phyloP scores from a whole-genome alignment of 2,113 vertebrate genomes.

The Cinclus cinclus region DNA sequence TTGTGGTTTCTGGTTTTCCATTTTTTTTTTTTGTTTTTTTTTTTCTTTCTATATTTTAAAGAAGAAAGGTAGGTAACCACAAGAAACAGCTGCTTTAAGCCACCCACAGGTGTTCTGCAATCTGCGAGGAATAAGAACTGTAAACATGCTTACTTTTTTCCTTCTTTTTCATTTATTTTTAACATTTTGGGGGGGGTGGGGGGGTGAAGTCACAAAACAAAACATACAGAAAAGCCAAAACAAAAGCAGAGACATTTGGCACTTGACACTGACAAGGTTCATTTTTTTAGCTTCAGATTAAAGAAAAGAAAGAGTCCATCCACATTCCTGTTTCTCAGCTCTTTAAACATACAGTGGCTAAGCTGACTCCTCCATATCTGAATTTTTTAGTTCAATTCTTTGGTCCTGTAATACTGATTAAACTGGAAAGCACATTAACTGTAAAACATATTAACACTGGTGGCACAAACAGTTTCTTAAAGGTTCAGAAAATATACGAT shows the following conservation, averaged over 20 bases:
- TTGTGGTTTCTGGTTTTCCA: background rate
- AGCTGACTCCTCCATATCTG: background rate
- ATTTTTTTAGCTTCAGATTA: background rate
- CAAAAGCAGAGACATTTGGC: background rate
- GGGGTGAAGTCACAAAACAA: background rate
- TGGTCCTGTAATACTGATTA: background rate
- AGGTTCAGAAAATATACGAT: background rate
- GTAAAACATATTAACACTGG: background rate
- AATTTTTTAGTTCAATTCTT: background rate
- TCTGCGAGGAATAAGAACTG: background rate
- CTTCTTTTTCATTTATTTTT: conserved; percentile 7
- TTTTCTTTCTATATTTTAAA: background rate
- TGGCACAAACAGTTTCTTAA: background rate
- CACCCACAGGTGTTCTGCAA: background rate
- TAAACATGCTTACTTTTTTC: background rate
- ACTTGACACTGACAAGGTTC: background rate
- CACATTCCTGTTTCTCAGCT: background rate
- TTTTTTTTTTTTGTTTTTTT: too few species aligned
- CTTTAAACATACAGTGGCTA: background rate
- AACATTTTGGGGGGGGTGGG: background rate
- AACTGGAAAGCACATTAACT: background rate
- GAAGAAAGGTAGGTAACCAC: background rate
- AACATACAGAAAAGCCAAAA: background rate
- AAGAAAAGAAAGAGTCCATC: background rate
- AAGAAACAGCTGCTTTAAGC: conserved; percentile 22